Evolutionary conservation across 2,113 vertebrate species (phyloP), one percentile per base, ranked within the genome.

Genomic region (Gymnogyps californianus): DNA sequence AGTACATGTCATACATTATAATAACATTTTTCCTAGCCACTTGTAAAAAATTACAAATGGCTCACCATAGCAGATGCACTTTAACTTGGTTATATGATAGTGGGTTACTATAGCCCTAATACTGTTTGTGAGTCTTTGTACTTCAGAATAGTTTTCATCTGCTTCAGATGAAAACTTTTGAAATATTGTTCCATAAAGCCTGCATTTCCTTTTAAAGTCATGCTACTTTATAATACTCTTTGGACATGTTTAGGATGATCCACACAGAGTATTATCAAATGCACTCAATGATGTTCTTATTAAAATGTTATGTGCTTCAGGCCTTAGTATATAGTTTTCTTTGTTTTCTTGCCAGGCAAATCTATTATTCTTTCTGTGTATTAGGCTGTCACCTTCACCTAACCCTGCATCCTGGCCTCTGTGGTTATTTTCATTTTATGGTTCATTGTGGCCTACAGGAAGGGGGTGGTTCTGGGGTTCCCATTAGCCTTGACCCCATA

Each of bases 161-260:
- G n/a, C 24, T 93, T 79, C 52, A 89, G 46, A 51, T 69, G 85
- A 92, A 80, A 89, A 90, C 47, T 96, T 97, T 51, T 84, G 84
- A 96, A 95, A 96, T 76, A 92, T 22, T 90, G 59, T 95, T 95
- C 61, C 80, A 75, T 17, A 66, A 93, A 91, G 57, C 44, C 74
- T 89, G 71, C 57, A 92, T 96, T 97, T 98, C 86, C 72, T 95
- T 86, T 94, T 92, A 88, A 96, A 94, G 42, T 59, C 91, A 83
- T 88, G 58, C 13, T 89, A 64, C 46, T 88, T 94, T 64, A 36
- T 20, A 92, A 92, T 70, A 82, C 29, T 89, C 55, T 96, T 96
- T 83, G 46, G 95, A 93, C 64, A 90, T 66, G 42, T 83, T 97
- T 75, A 83, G 79, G 87, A 92, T 61, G 40, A 96, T 87, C 86